Conservation (phyloP, 2,888 invertebrate genomes). For the Bombyx huttoni region DNA sequence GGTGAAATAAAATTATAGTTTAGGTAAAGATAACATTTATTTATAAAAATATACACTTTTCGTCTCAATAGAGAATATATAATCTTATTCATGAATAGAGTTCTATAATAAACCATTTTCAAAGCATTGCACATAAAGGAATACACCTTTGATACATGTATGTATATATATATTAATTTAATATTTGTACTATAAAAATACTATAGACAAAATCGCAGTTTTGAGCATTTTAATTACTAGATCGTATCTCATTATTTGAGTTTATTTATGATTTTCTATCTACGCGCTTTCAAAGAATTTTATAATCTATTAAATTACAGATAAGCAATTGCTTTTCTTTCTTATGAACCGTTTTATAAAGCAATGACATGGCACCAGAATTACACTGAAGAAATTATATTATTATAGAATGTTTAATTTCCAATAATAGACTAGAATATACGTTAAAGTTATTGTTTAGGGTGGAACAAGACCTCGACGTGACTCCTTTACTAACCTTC, state of each 20-base stretch:
- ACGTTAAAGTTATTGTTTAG: background rate
- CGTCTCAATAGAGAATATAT: slow-evolving; percentile 57
- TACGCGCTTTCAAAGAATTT: too few species aligned
- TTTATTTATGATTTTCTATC: too few species aligned
- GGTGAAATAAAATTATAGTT: too few species aligned
- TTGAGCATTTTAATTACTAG: background rate
- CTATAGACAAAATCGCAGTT: background rate
- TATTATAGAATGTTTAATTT: background rate
- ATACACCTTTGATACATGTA: slow-evolving; percentile 9
- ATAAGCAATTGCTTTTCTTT: too few species aligned
- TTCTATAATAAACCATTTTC: slow-evolving; percentile 32
- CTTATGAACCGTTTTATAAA: background rate
- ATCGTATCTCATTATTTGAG: background rate
- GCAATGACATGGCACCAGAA: background rate
- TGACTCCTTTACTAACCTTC: too few species aligned
- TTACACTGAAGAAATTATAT: background rate
- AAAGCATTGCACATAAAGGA: slow-evolving; percentile 26
- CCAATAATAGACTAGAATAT: background rate
- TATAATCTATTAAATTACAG: too few species aligned
- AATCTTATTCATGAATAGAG: slow-evolving; percentile 35
- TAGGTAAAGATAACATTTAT: slow-evolving; percentile 33
- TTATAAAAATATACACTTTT: slow-evolving; percentile 53
- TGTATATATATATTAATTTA: too few species aligned
- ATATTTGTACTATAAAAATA: slow-evolving; percentile 9
- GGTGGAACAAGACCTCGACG: too few species aligned